A percentile compares a stretch with the other conserved stretches of the same genome.
These are phyloP conservation scores for Cerastoderma edule DNA, from an alignment of 2,888 invertebrate genomes.

Conservation along the genomic window DNA sequence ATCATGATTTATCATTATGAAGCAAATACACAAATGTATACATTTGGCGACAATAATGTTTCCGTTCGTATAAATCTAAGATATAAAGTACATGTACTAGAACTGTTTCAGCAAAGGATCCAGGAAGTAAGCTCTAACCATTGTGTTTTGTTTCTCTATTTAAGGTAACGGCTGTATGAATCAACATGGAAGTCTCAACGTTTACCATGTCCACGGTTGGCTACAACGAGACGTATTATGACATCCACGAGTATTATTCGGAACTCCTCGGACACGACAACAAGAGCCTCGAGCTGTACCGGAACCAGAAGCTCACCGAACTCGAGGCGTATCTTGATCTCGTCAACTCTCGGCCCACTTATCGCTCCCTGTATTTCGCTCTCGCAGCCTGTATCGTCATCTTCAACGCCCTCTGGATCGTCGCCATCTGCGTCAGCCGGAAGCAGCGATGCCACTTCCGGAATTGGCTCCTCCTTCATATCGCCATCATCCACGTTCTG, in stretches of 20 bases:
- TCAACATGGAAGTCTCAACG: neutral
- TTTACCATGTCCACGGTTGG: neutral
- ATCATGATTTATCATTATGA: no score
- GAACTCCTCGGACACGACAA: neutral
- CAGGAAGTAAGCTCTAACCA: neutral
- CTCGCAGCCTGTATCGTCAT: conserved; percentile 42
- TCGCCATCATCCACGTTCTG: conserved; percentile 49
- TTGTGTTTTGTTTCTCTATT: neutral
- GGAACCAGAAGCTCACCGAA: neutral
- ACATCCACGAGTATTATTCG: neutral
- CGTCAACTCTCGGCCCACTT: conserved; percentile 13
- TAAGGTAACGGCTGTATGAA: neutral
- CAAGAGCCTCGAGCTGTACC: neutral
- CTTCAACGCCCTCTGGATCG: conserved; percentile 33
- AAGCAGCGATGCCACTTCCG: conserved; percentile 56
- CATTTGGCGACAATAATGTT: neutral
- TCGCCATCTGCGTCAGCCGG: conserved; percentile 35
- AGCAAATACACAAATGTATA: neutral
- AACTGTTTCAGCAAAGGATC: no score
- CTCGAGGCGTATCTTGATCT: neutral
- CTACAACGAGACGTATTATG: conserved; percentile 12
- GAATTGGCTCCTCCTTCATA: conserved; percentile 54
- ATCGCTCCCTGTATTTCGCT: conserved; percentile 42
- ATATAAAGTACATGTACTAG: no score
- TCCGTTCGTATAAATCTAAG: neutral